Conservation (phyloP, 2,797 vertebrate genomes). For the Myripristis jacobus region DNA sequence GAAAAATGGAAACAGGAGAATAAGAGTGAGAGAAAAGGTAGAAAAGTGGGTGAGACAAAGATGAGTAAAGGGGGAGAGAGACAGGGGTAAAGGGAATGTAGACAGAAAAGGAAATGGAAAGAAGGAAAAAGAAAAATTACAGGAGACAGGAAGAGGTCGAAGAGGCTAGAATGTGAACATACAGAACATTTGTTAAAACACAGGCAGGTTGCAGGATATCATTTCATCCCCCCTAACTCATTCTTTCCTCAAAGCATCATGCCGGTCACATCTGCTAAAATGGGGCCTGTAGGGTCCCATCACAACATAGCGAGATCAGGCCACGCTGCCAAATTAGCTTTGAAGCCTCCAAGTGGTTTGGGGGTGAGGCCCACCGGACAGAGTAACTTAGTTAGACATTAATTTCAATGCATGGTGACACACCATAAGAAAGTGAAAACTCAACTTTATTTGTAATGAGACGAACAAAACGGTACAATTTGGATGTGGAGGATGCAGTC, state of each 20-base stretch:
- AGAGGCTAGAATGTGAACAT: constrained; percentile 36
- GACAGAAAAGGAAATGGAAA: constrained; percentile 2
- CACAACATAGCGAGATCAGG: constrained; percentile 46
- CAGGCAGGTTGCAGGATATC: constrained; percentile 37
- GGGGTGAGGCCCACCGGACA: constrained; percentile 27
- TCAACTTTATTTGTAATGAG: constrained; percentile 32
- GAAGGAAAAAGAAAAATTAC: background rate
- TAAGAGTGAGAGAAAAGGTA: constrained; percentile 31
- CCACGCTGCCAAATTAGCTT: constrained; percentile 61
- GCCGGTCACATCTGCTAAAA: constrained; percentile 52
- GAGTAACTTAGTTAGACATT: constrained; percentile 53
- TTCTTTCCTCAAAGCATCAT: constrained; percentile 40
- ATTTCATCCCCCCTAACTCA: constrained; percentile 12
- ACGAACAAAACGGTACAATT: constrained; percentile 27
- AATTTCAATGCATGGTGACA: constrained; percentile 44
- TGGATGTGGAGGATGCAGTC: constrained; percentile 20
- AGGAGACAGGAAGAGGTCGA: constrained; percentile 21
- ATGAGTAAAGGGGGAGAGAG: constrained; percentile 19
- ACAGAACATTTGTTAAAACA: constrained; percentile 29
- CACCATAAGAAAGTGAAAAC: constrained; percentile 23
- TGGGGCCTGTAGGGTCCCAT: constrained; percentile 29
- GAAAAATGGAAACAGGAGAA: constrained; percentile 34
- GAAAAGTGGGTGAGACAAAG: constrained; percentile 37
- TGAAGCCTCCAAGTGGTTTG: constrained; percentile 42
- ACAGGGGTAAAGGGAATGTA: background rate